phyloP scores from a whole-genome alignment of 2,888 invertebrate genomes.

The Schizotus pectinicornis region DNA sequence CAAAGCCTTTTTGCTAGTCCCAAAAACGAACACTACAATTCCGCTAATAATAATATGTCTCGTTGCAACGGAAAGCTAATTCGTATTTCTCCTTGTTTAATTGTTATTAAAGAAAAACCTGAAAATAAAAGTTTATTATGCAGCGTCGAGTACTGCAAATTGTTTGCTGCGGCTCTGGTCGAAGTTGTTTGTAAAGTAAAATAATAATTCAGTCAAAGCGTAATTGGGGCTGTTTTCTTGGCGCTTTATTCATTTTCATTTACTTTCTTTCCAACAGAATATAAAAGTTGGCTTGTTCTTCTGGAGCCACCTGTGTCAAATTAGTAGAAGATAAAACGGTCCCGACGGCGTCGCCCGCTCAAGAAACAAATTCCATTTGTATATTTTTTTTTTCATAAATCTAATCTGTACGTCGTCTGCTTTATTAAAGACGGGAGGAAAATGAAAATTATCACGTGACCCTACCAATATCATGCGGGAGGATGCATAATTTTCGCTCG shows the following conservation, averaged over 20 bases:
- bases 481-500: too few relatives aligned
- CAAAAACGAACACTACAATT: too few relatives aligned
- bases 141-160: too few relatives aligned
- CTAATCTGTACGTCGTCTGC: constrained; percentile 44
- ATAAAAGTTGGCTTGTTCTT: constrained; percentile 46
- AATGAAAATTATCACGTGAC: constrained; percentile 19
- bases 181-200: constrained; percentile 10
- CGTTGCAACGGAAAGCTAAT: too few relatives aligned
- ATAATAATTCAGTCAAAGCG: constrained; percentile 28
- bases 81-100: too few relatives aligned
- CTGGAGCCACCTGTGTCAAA: constrained; percentile 56
- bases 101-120: too few relatives aligned
- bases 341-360: constrained; percentile 45
- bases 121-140: too few relatives aligned
- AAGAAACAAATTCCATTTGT: constrained; percentile 44
- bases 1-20: too few relatives aligned
- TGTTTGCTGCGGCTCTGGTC: background rate
- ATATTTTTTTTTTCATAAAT: constrained; percentile 45
- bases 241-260: constrained; percentile 41
- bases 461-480: too few relatives aligned
- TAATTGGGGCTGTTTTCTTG: constrained; percentile 36
- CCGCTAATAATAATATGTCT: too few relatives aligned
- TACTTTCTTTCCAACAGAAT: constrained; percentile 38
- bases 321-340: constrained; percentile 54
- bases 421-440: constrained; percentile 38